Evolutionary conservation across 30 jellyfish, hydroid and myxozoan species (phyloP), one percentile per base, ranked within the genome.

Genomic region (Aurelia sp.): DNA sequence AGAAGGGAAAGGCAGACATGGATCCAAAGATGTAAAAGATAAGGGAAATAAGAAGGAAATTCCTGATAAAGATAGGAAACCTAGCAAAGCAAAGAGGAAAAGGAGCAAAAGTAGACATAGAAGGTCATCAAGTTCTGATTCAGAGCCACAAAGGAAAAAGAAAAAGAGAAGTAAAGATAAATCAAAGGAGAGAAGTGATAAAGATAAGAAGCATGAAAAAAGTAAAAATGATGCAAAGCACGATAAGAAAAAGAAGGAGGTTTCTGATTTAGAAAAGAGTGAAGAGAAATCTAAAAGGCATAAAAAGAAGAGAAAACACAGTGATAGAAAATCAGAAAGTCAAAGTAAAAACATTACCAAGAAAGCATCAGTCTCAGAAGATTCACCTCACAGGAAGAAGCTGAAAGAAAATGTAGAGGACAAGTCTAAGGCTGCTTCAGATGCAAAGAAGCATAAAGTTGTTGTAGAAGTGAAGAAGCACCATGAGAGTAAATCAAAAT

Each of bases 91-190:
- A 13, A 82, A 70, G 61, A 44, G 85, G 13, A 69, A 70, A 31
- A 41, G 87, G 53, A 76, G 75, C 15, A 76, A 76, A 15, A 86
- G 89, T 44, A 85, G 77, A 21, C 92, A 80, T 50, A 67, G 20
- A 58, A 53, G 86, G 30, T 84, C 93, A 0, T 33, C 74, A 59
- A 84, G 86, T 33, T 40, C 86, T 21, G 96, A 87, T 15, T 62
- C 86, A 9, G 96, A 76, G 33, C 78, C 82, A 37, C 79, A 78
- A 4, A 62, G 50, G 51, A 78, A 59, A 57, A 65, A 61, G 71
- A 86, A 55, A 75, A 66, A 51, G 33, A 73, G 60, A 62, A 60
- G 44, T 21, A 86, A 59, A 61, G 89, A 75, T 12, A 69, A 70
- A 10, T 67, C 96, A 37, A 52, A 63, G 53, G 82, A 65, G 12